A percentile compares a stretch with the other conserved stretches of the same genome.
These are phyloP conservation scores for Tetraodon nigroviridis DNA, from an alignment of 2,113 vertebrate genomes.

Conservation along the genomic window DNA sequence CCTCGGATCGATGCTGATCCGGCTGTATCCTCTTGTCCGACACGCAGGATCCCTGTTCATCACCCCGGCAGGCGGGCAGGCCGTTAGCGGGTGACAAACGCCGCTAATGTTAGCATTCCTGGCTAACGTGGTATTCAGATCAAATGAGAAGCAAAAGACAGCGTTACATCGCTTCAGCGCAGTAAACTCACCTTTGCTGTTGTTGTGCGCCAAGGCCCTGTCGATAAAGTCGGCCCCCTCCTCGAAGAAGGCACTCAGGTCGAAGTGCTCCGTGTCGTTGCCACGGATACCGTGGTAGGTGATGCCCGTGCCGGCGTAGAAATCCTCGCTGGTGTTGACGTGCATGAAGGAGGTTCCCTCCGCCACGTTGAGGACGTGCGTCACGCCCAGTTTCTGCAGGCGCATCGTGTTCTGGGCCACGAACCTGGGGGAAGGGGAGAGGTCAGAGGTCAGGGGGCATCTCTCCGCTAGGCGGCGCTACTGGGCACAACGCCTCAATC, in stretches of 20 bases:
- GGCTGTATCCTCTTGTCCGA: conserved; percentile 35
- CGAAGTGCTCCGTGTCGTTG: conserved; percentile 90
- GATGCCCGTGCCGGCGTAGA: conserved; percentile 91
- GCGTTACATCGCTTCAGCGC: too few species aligned
- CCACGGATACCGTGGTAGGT: conserved; percentile 91
- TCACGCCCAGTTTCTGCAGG: conserved; percentile 89
- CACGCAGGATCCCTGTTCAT: conserved; percentile 1
- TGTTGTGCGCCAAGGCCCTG: conserved; percentile 87
- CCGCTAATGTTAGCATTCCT: neutral
- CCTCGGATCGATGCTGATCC: conserved; percentile 50
- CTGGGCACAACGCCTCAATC: too few species aligned
- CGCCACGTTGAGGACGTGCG: conserved; percentile 91
- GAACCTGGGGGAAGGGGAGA: conserved; percentile 71
- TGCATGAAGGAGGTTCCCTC: conserved; percentile 99
- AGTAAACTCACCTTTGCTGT: conserved; percentile 79
- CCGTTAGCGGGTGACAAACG: neutral
- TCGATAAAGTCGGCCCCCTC: conserved; percentile 94
- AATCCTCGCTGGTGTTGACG: conserved; percentile 92
- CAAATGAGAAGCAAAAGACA: too few species aligned
- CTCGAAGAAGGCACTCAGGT: conserved; percentile 94
- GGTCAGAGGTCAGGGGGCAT: too few species aligned
- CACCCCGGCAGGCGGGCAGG: neutral
- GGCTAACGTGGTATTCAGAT: neutral
- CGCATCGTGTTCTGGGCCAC: conserved; percentile 89
- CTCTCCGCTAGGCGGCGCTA: too few species aligned